Conservation (phyloP, 2,113 vertebrate species). For the Etheostoma cragini region DNA sequence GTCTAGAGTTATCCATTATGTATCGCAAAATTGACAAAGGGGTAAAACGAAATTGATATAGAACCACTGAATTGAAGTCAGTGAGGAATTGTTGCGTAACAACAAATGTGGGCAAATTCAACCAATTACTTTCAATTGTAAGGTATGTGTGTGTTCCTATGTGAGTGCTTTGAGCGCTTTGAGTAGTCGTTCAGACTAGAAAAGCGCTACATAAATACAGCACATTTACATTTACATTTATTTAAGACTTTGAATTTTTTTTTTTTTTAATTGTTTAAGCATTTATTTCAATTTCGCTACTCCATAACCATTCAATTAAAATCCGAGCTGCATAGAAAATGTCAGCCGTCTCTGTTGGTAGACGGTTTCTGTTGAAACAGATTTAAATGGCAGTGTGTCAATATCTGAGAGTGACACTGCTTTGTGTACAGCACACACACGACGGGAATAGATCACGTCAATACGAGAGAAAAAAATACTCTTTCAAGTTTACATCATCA, state of each 20-base stretch:
- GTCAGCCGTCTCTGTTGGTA: no score
- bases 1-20: not conserved
- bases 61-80: not conserved
- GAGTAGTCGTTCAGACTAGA: no score
- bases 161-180: no score
- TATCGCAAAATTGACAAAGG: not conserved
- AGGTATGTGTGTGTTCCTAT: not conserved
- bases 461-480: not conserved
- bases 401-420: not conserved
- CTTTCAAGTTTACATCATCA: not conserved
- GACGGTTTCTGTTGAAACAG: not conserved
- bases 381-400: not conserved
- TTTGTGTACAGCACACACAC: not conserved
- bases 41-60: not conserved
- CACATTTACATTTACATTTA: no score
- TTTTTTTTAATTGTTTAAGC: not conserved
- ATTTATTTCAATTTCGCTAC: not conserved
- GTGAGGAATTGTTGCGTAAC: not conserved
- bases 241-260: not conserved
- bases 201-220: no score
- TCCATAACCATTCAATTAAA: not conserved
- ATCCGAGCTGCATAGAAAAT: not conserved
- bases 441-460: not conserved
- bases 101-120: not conserved
- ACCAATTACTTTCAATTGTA: not conserved